Conservation (phyloP, 2,888 invertebrate genomes). For the Drosophila kuntzei region DNA sequence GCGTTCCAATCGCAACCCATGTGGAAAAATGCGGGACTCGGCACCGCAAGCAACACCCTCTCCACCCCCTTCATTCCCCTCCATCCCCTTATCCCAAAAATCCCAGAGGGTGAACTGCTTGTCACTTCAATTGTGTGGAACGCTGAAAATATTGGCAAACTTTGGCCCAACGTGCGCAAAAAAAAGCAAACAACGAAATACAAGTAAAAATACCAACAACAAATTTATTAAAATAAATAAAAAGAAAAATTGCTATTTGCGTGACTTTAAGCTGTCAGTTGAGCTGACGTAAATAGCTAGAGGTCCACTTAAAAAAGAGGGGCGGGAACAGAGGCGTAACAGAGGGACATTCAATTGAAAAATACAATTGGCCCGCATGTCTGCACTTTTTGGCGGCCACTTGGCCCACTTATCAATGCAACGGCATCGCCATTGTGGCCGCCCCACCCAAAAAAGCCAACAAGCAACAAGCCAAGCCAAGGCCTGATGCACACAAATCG, state of each 20-base stretch:
- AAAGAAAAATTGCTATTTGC: constrained; percentile 17
- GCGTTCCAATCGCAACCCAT: constrained; percentile 62
- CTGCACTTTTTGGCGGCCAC: constrained; percentile 50
- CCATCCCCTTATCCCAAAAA: not conserved
- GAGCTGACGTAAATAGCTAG: constrained; percentile 9
- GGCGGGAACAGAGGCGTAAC: constrained; percentile 3
- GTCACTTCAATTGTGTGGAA: constrained; percentile 57
- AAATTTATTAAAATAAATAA: constrained; percentile 38
- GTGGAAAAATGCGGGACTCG: constrained; percentile 73
- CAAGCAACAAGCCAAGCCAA: constrained; percentile 28
- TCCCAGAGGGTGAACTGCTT: constrained; percentile 39
- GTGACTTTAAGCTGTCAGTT: constrained; percentile 42
- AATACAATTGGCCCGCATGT: constrained; percentile 69
- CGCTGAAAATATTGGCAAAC: constrained; percentile 47
- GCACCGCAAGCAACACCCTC: too few species aligned
- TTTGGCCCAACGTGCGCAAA: constrained; percentile 30
- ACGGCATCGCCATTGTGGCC: constrained; percentile 33
- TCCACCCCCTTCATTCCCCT: too few species aligned
- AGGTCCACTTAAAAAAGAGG: constrained; percentile 1
- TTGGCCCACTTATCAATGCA: constrained; percentile 49
- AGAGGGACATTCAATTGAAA: constrained; percentile 47
- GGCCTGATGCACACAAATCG: constrained; percentile 54
- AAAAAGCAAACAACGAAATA: not conserved
- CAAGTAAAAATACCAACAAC: constrained; percentile 6
- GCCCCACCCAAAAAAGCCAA: constrained; percentile 24